A percentile compares a stretch with the other conserved stretches of the same genome.
These are phyloP conservation scores for Acleris holmiana DNA, from an alignment of 2,888 invertebrate genomes.

Conservation along the genomic window DNA sequence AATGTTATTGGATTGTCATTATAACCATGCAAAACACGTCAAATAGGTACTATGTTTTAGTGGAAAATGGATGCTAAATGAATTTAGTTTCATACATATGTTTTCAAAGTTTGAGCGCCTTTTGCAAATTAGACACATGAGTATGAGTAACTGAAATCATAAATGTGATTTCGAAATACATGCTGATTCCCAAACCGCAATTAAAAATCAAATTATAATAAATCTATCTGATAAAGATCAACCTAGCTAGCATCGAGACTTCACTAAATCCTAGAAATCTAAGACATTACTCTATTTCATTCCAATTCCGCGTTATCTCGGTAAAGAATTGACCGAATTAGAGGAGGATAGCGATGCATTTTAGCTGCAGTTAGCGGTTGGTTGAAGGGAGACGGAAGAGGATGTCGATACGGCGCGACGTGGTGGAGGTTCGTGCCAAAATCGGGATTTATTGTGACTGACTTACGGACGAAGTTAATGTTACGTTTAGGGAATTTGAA, in stretches of 20 bases:
- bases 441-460: conserved; percentile 66
- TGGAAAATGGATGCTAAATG: too few relatives aligned
- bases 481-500: conserved; percentile 24
- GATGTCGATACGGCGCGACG: conserved; percentile 46
- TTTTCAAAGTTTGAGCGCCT: too few relatives aligned
- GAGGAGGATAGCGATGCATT: conserved; percentile 55
- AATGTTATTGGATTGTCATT: too few relatives aligned
- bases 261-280: conserved; percentile 44
- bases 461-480: conserved; percentile 53
- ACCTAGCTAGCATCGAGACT: conserved; percentile 19
- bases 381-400: conserved; percentile 21
- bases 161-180: too few relatives aligned
- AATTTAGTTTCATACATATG: too few relatives aligned
- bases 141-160: too few relatives aligned
- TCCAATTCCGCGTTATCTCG: conserved; percentile 63
- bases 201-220: conserved; percentile 33
- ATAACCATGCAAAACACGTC: too few relatives aligned
- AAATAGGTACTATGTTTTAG: too few relatives aligned
- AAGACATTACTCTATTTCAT: conserved; percentile 45
- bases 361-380: conserved; percentile 32
- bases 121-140: too few relatives aligned
- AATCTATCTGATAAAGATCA: conserved; percentile 29
- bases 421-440: conserved; percentile 58
- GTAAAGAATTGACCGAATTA: conserved; percentile 62
- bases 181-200: background rate